phyloP scores from a whole-genome alignment of 2,797 vertebrate species.

The Macropus fuliginosus region DNA sequence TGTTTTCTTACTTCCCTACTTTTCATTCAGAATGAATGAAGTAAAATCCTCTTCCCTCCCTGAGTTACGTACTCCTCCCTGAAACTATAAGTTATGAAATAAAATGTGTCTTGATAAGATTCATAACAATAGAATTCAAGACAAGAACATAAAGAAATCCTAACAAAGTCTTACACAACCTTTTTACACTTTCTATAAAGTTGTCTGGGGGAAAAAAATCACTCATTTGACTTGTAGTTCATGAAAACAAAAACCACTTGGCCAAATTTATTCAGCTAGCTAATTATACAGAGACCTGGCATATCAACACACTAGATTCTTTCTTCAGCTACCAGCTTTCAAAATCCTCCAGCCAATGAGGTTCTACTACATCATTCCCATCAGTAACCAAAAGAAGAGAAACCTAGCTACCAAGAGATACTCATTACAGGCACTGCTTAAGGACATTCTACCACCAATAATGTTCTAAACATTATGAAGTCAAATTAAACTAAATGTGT shows the following conservation, averaged over 20 bases:
- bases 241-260: constrained; percentile 2
- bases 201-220: not conserved
- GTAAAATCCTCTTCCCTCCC: not conserved
- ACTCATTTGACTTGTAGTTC: not conserved
- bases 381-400: constrained; percentile 18
- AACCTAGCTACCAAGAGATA: not conserved
- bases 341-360: constrained; percentile 2
- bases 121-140: not conserved
- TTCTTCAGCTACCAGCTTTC: not conserved
- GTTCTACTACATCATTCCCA: not conserved
- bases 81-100: not conserved
- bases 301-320: not conserved
- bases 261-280: not conserved
- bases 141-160: not conserved
- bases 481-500: not conserved
- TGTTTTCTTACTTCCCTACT: not conserved
- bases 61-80: not conserved
- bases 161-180: not conserved
- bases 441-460: not conserved
- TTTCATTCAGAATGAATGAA: not conserved
- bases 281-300: not conserved
- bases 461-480: not conserved
- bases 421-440: not conserved
- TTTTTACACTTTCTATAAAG: not conserved
- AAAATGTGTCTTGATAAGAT: not conserved